These are phyloP conservation scores for Ibycter americanus DNA, from an alignment of 2,797 vertebrate species.

Conservation along the genomic window DNA sequence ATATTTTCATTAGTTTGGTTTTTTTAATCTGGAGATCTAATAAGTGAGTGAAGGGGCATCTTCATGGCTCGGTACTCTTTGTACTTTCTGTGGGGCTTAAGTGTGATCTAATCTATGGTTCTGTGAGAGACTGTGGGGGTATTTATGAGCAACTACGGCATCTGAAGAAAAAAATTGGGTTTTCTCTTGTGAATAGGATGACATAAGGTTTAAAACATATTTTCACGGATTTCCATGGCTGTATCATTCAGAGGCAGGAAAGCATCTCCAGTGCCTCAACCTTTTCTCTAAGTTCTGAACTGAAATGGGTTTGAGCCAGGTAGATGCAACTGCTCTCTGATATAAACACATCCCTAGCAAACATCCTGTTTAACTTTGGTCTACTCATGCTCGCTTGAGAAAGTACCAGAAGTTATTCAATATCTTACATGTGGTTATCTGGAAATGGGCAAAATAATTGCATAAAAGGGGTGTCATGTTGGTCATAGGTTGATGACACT, in stretches of 20 bases:
- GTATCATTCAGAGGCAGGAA: neutral
- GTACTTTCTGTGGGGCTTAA: rapidly evolving
- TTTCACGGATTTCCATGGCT: neutral
- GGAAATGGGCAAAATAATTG: neutral
- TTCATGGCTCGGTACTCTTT: neutral
- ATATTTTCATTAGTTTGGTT: neutral
- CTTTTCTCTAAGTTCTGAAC: neutral
- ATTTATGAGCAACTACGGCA: neutral
- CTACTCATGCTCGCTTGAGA: neutral
- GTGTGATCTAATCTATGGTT: neutral
- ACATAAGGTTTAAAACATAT: neutral
- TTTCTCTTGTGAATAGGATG: neutral
- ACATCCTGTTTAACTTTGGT: neutral
- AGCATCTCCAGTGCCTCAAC: neutral
- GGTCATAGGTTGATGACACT: neutral
- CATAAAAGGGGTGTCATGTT: neutral
- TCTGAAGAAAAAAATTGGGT: neutral
- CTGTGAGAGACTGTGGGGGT: neutral
- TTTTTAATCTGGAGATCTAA: neutral
- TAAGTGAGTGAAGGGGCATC: neutral
- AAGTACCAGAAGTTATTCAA: neutral
- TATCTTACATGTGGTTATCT: neutral
- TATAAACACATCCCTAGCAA: neutral
- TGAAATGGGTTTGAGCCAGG: neutral
- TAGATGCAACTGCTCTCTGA: neutral